A percentile compares a stretch with the other conserved stretches of the same genome.
phyloP scores from a whole-genome alignment of 2,888 invertebrate genomes.

The Didymodactylos carnosus region DNA sequence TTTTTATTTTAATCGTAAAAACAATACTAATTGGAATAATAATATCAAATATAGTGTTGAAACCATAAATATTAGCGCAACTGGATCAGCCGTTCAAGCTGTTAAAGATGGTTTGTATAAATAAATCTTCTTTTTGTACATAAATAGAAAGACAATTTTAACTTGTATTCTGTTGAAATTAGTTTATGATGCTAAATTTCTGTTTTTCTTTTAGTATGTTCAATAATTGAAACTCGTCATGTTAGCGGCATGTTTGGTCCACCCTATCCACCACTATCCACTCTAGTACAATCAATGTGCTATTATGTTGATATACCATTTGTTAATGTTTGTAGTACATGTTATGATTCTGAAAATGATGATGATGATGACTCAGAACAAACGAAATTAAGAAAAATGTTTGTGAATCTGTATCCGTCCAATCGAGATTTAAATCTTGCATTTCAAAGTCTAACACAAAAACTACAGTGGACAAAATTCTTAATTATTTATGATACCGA shows the following conservation, averaged over 20 bases:
- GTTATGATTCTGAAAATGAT: not conserved
- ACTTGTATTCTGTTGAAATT: too few species aligned
- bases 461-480: not conserved
- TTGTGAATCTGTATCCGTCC: not conserved
- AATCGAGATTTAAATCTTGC: not conserved
- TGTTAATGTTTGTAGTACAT: not conserved
- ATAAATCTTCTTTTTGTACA: not conserved
- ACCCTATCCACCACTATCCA: not conserved
- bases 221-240: not conserved
- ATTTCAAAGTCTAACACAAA: not conserved
- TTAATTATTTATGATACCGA: not conserved
- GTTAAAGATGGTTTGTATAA: not conserved
- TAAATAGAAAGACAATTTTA: too few species aligned
- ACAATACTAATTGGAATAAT: not conserved
- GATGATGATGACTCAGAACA: not conserved
- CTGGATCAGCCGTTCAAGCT: not conserved
- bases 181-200: too few species aligned
- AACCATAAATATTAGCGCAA: not conserved
- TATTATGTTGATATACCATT: not conserved
- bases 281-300: not conserved
- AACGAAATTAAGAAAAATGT: not conserved
- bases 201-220: not conserved
- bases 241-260: not conserved
- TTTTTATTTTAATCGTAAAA: not conserved
- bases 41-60: not conserved